Base-by-base conservation (phyloP, 1,140 invertebrate species). In the Caerostris darwini region DNA sequence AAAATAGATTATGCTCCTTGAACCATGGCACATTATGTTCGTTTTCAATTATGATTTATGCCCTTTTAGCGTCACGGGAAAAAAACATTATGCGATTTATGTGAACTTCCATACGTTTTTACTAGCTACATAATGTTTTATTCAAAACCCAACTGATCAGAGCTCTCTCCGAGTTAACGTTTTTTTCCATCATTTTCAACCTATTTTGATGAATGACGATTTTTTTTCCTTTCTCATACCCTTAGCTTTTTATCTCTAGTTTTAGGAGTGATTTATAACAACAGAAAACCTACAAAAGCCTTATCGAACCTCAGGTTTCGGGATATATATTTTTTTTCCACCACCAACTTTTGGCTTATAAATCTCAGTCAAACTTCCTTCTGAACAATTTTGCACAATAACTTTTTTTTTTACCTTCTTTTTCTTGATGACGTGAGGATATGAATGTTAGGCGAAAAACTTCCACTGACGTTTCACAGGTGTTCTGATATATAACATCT, bases 181-280 rank as follows among this genome's bases (percentile, higher is more conserved):
- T 50, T 12, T 77, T 77, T 77, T 77, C 10, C 19, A 71, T 34
- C 69, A 77, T 77, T 77, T 77, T 5, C 10, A 50, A 50, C 71
- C 71, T 50, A 77, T 77, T 77, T 77, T 77, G 71, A 77, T 77
- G 71, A 77, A 77, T 77, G 71, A 4, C 8, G 34, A 50, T n/a
- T 12, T 10, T 53, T 77, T 77, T 77, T 8, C 3, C 10, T 53
- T 10, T 34, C 71, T 77, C 71, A 67, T 67, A 67, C 14, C 50
- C 71, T 77, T 77, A 77, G 71, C 71, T 77, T 77, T 77, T 77
- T 77, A 77, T 77, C 71, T 77, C 71, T 50, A 77, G 71, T 77
- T 77, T 77, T 77, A 53, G 71, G 34, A 77, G 71, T 77, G 71
- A 77, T 77, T 77, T 77, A 77, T 77, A 77, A 77, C 50, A 77